These are phyloP conservation scores for Sitophilus oryzae DNA, from an alignment of 1,140 invertebrate genomes.

Conservation along the genomic window DNA sequence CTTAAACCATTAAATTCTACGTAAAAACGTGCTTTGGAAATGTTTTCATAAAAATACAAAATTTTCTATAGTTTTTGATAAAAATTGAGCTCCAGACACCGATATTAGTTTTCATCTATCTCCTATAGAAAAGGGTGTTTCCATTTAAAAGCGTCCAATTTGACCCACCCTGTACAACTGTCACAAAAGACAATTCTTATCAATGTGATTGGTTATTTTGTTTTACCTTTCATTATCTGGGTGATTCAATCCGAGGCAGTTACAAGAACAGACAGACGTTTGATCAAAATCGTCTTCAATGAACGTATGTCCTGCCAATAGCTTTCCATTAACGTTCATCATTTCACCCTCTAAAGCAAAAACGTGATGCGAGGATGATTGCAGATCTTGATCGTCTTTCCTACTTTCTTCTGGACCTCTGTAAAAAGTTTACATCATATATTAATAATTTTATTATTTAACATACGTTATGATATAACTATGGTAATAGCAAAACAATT, in stretches of 20 bases:
- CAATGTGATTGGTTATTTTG: neutral
- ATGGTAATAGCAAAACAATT: too few species aligned
- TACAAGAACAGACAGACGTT: constrained; percentile 67
- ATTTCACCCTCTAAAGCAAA: constrained; percentile 78
- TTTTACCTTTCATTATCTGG: constrained; percentile 47
- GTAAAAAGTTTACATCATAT: constrained; percentile 16
- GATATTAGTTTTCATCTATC: too few species aligned
- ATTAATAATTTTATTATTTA: neutral
- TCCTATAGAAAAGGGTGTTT: too few species aligned
- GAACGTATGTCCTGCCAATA: constrained; percentile 53
- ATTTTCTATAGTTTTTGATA: too few species aligned
- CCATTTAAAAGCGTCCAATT: too few species aligned
- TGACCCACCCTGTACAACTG: too few species aligned
- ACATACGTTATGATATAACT: too few species aligned
- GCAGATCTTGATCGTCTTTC: constrained; percentile 76
- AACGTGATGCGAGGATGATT: constrained; percentile 65
- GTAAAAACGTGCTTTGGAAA: too few species aligned
- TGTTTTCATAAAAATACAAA: too few species aligned
- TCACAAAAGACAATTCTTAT: neutral
- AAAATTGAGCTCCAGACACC: too few species aligned
- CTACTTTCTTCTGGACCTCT: constrained; percentile 86
- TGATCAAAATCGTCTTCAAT: constrained; percentile 52
- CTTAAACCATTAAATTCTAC: too few species aligned
- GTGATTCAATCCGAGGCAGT: constrained; percentile 53
- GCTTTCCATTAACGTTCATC: constrained; percentile 62